phyloP scores from a whole-genome alignment of 2,888 invertebrate species.

The Sycophila texana region DNA sequence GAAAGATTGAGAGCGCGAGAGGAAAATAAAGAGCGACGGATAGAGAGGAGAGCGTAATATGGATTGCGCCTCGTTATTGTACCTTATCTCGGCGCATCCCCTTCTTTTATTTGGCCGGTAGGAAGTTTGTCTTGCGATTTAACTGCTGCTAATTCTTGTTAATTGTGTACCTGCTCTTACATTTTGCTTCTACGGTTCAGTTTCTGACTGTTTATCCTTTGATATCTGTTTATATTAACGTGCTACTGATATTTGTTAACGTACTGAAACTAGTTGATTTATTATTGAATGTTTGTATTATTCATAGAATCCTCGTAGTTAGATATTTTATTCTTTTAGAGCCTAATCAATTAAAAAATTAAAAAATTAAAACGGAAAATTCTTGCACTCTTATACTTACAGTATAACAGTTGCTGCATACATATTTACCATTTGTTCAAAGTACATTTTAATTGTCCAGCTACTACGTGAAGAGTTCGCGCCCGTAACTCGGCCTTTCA shows the following conservation, averaged over 20 bases:
- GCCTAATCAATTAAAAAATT: no score
- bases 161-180: not conserved
- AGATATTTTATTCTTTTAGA: not conserved
- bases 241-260: no score
- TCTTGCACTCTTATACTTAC: no score
- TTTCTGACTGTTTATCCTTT: no score
- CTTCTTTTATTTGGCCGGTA: not conserved
- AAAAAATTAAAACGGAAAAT: no score
- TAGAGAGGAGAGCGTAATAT: slow-evolving; percentile 15
- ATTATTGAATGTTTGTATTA: no score
- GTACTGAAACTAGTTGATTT: no score
- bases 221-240: no score
- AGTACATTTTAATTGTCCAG: slow-evolving; percentile 10
- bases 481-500: not conserved
- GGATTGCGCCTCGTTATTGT: slow-evolving; percentile 37
- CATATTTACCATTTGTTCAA: not conserved
- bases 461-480: no score
- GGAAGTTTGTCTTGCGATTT: not conserved
- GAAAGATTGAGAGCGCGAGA: slow-evolving; percentile 42
- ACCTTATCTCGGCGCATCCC: slow-evolving; percentile 13
- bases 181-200: no score
- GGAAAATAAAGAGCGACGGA: slow-evolving; percentile 36
- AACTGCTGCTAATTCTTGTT: not conserved
- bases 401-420: no score
- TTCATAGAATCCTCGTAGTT: no score